Evolutionary conservation across 2,113 vertebrate species (phyloP).

Genomic region (Trochalopteron elliotii): DNA sequence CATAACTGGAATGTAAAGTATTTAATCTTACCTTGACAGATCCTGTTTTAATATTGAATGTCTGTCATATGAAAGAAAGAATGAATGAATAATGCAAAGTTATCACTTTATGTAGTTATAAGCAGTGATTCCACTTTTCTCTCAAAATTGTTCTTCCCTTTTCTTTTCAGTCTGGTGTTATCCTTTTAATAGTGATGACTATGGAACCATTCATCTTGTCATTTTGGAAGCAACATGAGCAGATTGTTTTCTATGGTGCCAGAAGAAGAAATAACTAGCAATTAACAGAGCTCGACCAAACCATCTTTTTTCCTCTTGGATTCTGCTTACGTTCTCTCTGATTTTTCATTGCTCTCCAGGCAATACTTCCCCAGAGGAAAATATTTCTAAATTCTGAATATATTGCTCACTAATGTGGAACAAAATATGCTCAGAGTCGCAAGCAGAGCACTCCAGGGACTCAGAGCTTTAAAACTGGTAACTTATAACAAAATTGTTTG

Average conservation of each 20-base stretch:
- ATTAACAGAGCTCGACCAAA: background rate
- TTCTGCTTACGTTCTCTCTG: background rate
- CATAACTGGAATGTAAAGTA: background rate
- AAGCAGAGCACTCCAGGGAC: background rate
- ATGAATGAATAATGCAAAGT: background rate
- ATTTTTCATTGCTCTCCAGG: background rate
- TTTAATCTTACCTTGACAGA: background rate
- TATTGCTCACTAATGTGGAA: background rate
- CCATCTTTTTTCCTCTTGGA: background rate
- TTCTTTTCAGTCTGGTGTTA: background rate
- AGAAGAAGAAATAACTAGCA: background rate
- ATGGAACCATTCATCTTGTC: background rate
- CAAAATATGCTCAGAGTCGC: background rate
- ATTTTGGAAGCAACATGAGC: background rate
- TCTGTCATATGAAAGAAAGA: background rate
- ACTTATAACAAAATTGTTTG: background rate
- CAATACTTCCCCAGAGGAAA: background rate
- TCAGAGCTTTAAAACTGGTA: background rate
- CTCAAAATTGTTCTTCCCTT: background rate
- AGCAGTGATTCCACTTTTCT: background rate
- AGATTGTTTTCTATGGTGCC: background rate
- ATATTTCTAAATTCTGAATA: background rate
- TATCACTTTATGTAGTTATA: background rate
- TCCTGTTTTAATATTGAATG: background rate
- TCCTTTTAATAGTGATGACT: background rate